Conservation (phyloP, 2,888 invertebrate genomes). For the Eupithecia pulchellata region DNA sequence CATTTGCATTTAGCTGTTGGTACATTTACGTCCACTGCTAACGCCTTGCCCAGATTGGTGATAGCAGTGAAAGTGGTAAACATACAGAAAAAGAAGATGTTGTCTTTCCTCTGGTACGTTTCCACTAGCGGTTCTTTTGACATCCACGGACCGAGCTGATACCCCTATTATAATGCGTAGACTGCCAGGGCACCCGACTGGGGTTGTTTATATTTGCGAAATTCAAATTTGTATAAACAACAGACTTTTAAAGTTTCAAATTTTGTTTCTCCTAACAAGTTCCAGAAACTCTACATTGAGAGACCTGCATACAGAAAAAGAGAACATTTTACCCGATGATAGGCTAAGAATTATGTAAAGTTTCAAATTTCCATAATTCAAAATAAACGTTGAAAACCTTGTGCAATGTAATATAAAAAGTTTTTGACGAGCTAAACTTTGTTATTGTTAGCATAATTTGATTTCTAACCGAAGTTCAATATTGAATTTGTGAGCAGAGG, state of each 20-base stretch:
- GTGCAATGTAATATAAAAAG: conserved; percentile 44
- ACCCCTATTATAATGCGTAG: too few relatives aligned
- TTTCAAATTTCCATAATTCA: conserved; percentile 24
- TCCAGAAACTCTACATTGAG: background rate
- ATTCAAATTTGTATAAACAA: background rate
- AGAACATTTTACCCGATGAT: conserved; percentile 7
- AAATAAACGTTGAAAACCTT: conserved; percentile 38
- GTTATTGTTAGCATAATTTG: conserved; percentile 60
- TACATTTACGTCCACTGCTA: too few relatives aligned
- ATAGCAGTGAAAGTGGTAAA: too few relatives aligned
- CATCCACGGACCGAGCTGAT: too few relatives aligned
- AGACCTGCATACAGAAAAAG: background rate
- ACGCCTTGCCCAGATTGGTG: too few relatives aligned
- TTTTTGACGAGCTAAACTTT: conserved; percentile 51
- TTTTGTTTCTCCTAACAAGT: background rate
- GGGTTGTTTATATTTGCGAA: too few relatives aligned
- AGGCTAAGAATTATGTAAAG: conserved; percentile 4
- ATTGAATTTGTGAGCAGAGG: conserved; percentile 57
- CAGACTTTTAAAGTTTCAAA: background rate
- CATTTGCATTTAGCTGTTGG: too few relatives aligned
- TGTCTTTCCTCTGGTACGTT: background rate
- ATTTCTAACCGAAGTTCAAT: conserved; percentile 59
- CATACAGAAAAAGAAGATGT: too few relatives aligned
- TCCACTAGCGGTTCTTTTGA: too few relatives aligned
- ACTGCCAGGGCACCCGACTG: too few relatives aligned